Conservation (phyloP, 1,140 invertebrate species). For the Heliothis subflexa region DNA sequence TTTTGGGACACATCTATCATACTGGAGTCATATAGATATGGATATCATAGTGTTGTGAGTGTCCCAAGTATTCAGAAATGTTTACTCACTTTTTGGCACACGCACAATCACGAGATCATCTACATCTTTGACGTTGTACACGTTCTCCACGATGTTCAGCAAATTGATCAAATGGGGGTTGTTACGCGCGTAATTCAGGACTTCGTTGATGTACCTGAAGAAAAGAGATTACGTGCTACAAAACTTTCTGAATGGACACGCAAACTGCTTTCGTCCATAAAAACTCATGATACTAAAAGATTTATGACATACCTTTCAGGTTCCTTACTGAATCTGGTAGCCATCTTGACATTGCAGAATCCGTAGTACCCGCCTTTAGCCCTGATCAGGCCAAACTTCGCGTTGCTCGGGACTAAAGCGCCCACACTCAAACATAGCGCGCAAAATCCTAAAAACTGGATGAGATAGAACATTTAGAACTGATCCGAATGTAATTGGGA, state of each 20-base stretch:
- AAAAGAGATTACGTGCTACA: background rate
- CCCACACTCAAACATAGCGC: slow-evolving; percentile 87
- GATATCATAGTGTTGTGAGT: background rate
- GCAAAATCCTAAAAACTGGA: slow-evolving; percentile 90
- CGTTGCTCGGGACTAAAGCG: slow-evolving; percentile 88
- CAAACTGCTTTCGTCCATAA: background rate
- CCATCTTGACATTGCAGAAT: slow-evolving; percentile 87
- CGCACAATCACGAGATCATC: slow-evolving; percentile 62
- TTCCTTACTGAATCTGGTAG: slow-evolving; percentile 86
- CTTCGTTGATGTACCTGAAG: slow-evolving; percentile 86
- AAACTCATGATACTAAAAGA: no score
- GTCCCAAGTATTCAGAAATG: background rate
- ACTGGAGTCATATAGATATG: background rate
- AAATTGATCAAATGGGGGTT: slow-evolving; percentile 88
- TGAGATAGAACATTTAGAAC: background rate
- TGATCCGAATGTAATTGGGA: no score
- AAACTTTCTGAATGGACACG: background rate
- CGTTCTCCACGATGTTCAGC: slow-evolving; percentile 86
- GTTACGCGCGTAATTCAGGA: slow-evolving; percentile 86
- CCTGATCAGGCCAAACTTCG: slow-evolving; percentile 88
- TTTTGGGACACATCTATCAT: no score
- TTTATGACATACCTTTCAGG: slow-evolving; percentile 86
- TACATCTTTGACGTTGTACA: slow-evolving; percentile 80
- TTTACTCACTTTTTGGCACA: slow-evolving; percentile 67
- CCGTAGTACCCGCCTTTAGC: slow-evolving; percentile 86